Conservation (phyloP, 64 coral and sea anemone genomes). For the Anthopleura sola region DNA sequence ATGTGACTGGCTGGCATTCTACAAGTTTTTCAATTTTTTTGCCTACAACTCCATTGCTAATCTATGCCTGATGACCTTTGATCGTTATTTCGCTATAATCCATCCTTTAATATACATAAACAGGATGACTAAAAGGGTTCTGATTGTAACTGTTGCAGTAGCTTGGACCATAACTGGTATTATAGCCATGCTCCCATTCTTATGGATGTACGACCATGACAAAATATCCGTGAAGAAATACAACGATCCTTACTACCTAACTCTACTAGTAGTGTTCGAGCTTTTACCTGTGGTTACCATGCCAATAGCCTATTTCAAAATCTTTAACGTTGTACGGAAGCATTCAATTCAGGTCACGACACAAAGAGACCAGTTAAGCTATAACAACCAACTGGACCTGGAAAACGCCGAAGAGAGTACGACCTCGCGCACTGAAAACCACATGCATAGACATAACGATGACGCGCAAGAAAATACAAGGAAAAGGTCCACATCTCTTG, state of each 20-base stretch:
- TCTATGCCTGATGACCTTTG: constrained; percentile 46
- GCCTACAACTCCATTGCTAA: constrained; percentile 35
- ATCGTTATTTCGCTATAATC: constrained; percentile 35
- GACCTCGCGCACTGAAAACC: not conserved
- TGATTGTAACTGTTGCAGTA: not conserved
- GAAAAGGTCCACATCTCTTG: not conserved
- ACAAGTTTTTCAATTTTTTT: constrained; percentile 57
- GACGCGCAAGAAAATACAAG: not conserved
- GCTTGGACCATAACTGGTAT: constrained; percentile 22
- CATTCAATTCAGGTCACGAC: constrained; percentile 14
- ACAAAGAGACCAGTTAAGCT: not conserved
- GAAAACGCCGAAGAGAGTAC: not conserved
- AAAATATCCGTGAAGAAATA: not conserved
- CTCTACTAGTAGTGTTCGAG: constrained; percentile 39
- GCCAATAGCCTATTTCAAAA: constrained; percentile 35
- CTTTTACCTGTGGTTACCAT: constrained; percentile 36
- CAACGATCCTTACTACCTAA: constrained; percentile 33
- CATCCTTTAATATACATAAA: constrained; percentile 29
- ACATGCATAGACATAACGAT: not conserved
- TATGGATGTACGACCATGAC: constrained; percentile 31
- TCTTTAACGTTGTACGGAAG: constrained; percentile 30
- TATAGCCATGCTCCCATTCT: constrained; percentile 21
- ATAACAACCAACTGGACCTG: not conserved
- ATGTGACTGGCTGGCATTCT: constrained; percentile 25
- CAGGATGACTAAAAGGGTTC: not conserved